Conservation (phyloP, 2,797 vertebrate genomes). For the Parotocinclus haroldoi region DNA sequence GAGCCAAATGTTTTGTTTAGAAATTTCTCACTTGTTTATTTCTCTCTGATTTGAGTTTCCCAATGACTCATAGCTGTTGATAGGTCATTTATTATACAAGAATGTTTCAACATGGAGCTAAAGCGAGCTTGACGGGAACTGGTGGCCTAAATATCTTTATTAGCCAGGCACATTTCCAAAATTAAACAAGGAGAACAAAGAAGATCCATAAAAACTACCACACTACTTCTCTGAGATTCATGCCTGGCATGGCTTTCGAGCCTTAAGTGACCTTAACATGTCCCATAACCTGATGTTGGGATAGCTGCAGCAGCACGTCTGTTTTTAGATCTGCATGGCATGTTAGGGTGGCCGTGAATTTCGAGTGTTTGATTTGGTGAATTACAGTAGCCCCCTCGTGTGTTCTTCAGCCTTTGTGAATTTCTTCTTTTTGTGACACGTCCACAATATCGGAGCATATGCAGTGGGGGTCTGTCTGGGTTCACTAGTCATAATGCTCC, state of each 20-base stretch:
- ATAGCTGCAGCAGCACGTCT: slow-evolving; percentile 48
- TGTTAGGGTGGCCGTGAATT: slow-evolving; percentile 41
- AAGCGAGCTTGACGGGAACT: slow-evolving; percentile 45
- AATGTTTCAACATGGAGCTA: slow-evolving; percentile 28
- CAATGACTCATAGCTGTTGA: slow-evolving; percentile 13
- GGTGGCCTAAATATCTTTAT: slow-evolving; percentile 68
- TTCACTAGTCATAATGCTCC: no score
- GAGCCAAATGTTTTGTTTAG: neutral
- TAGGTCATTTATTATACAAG: neutral
- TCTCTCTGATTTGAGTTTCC: slow-evolving; percentile 1
- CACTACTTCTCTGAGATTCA: slow-evolving; percentile 7
- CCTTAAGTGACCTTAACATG: slow-evolving; percentile 31
- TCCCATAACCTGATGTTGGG: slow-evolving; percentile 12
- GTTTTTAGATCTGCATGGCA: slow-evolving; percentile 58
- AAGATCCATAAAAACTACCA: slow-evolving; percentile 44
- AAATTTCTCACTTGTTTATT: slow-evolving; percentile 5
- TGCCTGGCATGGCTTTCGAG: slow-evolving; percentile 36
- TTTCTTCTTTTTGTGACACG: no score
- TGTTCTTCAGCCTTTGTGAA: no score
- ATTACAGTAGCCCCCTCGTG: no score
- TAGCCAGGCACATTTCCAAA: slow-evolving; percentile 47
- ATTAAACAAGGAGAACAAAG: slow-evolving; percentile 39
- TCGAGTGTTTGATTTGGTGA: no score
- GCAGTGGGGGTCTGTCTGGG: no score
- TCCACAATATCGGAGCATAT: no score